phyloP scores from a whole-genome alignment of 2,797 vertebrate species.

The Sylvia borin region DNA sequence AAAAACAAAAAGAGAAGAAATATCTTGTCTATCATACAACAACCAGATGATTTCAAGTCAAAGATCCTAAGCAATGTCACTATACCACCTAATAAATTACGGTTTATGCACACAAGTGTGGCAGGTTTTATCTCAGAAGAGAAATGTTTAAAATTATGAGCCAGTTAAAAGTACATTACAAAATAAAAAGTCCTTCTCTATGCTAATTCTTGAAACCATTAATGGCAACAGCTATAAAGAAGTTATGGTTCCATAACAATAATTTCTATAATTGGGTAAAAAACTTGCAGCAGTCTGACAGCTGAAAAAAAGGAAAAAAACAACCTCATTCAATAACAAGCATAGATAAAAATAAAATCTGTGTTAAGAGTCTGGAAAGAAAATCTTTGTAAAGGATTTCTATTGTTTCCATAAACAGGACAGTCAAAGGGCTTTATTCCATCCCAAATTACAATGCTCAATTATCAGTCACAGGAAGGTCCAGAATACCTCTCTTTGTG shows the following conservation, averaged over 20 bases:
- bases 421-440: background rate
- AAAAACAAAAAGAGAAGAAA: background rate
- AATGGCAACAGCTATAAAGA: background rate
- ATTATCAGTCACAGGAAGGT: background rate
- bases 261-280: background rate
- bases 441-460: background rate
- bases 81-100: background rate
- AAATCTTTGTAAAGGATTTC: background rate
- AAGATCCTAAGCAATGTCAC: background rate
- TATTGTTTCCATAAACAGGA: background rate
- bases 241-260: background rate
- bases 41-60: background rate
- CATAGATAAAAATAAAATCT: conserved; percentile 12
- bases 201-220: conserved; percentile 6
- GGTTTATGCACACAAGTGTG: background rate
- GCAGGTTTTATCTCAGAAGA: background rate
- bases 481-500: conserved; percentile 90
- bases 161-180: background rate
- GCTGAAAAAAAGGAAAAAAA: background rate
- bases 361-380: background rate
- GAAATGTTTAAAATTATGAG: conserved; percentile 19
- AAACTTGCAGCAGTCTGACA: background rate
- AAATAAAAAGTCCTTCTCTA: conserved; percentile 10
- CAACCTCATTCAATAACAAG: background rate
- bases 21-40: background rate